Percentiles rank a stretch among this genome's conserved stretches.
phyloP scores from a whole-genome alignment of 23 tunicate genomes.

The Oikopleura dioica region DNA sequence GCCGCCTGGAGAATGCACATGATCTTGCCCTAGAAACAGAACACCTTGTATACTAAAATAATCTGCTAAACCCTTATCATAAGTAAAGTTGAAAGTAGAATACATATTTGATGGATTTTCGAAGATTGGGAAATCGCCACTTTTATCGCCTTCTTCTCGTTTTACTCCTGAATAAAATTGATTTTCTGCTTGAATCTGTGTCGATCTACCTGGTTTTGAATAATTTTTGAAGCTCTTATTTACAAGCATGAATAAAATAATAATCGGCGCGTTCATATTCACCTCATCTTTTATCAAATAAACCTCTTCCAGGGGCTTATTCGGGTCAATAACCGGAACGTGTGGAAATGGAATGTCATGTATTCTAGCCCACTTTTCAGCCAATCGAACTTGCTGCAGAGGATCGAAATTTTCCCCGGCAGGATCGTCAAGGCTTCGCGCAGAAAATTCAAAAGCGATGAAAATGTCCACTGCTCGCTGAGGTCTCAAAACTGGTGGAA shows the following conservation, averaged over 20 bases:
- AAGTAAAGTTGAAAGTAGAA: slow-evolving; percentile 82
- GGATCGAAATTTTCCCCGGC: slow-evolving; percentile 3
- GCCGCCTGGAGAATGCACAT: no score
- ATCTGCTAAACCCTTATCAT: no score
- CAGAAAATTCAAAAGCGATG: slow-evolving; percentile 53
- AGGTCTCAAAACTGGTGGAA: slow-evolving; percentile 41
- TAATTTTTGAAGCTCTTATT: slow-evolving; percentile 38
- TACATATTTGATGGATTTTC: slow-evolving; percentile 57
- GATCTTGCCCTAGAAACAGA: no score
- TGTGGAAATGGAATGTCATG: slow-evolving; percentile 71
- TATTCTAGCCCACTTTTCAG: slow-evolving; percentile 88
- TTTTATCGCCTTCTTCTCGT: slow-evolving; percentile 34
- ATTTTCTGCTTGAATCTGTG: not conserved
- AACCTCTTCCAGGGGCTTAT: slow-evolving; percentile 68
- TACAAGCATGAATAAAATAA: slow-evolving; percentile 60
- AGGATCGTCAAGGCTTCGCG: slow-evolving; percentile 27
- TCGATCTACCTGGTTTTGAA: slow-evolving; percentile 36
- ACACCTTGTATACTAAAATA: no score
- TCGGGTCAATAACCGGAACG: slow-evolving; percentile 30
- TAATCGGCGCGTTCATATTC: slow-evolving; percentile 65
- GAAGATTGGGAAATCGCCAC: slow-evolving; percentile 53
- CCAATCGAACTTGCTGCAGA: slow-evolving; percentile 56
- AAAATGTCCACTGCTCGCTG: slow-evolving; percentile 47
- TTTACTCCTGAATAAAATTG: slow-evolving; percentile 28
- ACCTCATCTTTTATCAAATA: slow-evolving; percentile 66